phyloP scores from a whole-genome alignment of 2,113 vertebrate species.

The Physeter macrocephalus region DNA sequence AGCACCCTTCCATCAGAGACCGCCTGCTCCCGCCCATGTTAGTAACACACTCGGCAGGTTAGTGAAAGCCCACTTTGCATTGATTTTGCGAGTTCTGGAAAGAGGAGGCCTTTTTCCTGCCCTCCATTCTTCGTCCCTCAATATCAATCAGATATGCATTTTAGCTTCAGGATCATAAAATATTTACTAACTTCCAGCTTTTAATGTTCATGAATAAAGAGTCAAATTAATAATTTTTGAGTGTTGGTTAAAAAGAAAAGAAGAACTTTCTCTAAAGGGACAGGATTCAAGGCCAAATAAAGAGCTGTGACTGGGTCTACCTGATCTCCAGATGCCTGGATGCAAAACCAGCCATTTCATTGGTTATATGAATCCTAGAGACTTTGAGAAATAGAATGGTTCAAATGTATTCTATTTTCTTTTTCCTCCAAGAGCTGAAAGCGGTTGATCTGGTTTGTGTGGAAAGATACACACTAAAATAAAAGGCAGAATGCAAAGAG shows the following conservation, averaged over 20 bases:
- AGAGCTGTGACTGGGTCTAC: background rate
- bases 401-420: background rate
- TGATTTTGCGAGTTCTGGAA: background rate
- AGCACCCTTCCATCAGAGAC: fast-evolving
- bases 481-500: background rate
- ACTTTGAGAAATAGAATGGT: background rate
- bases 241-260: slow-evolving; percentile 57
- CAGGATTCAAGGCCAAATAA: background rate
- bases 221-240: slow-evolving; percentile 65
- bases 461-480: background rate
- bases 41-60: fast-evolving
- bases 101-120: background rate
- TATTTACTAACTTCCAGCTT: slow-evolving; percentile 64
- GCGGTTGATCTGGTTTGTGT: background rate
- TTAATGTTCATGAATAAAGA: slow-evolving; percentile 61
- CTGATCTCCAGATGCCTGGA: background rate
- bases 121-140: background rate
- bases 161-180: slow-evolving; percentile 37
- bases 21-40: fast-evolving
- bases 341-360: background rate
- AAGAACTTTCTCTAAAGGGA: slow-evolving; percentile 10
- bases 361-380: background rate
- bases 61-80: background rate
- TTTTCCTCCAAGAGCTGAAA: slow-evolving; percentile 2
- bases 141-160: background rate